These are phyloP conservation scores for Pemphigus obesinymphae DNA, from an alignment of 1,140 invertebrate species.

Conservation along the genomic window DNA sequence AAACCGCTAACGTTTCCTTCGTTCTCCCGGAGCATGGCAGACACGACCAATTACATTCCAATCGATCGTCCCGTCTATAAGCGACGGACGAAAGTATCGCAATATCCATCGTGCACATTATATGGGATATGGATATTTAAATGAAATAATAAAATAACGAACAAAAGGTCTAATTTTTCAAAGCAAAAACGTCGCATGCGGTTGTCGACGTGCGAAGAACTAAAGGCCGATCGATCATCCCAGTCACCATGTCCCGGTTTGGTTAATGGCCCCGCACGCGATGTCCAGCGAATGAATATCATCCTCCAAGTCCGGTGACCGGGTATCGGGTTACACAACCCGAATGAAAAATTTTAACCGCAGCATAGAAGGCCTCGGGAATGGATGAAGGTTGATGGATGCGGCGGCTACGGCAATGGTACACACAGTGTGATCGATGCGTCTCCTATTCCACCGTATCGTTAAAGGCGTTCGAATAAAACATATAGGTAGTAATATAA, in stretches of 20 bases:
- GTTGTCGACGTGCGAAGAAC: no score
- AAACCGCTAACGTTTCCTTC: neutral
- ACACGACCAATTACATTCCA: neutral
- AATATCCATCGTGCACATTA: no score
- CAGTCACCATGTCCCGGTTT: no score
- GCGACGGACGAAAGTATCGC: no score
- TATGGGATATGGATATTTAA: no score
- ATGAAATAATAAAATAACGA: no score
- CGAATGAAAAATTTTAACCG: neutral
- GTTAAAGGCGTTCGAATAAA: neutral
- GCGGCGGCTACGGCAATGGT: neutral
- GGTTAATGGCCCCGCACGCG: neutral
- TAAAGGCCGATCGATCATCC: neutral
- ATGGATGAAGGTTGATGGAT: neutral
- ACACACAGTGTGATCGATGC: slow-evolving; percentile 1
- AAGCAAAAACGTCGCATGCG: no score
- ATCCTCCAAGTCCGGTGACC: neutral
- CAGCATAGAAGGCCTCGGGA: neutral
- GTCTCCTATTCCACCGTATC: neutral
- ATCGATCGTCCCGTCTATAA: neutral
- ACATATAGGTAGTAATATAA: slow-evolving; percentile 1
- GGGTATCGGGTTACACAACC: neutral
- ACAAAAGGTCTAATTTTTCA: no score
- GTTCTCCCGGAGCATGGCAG: neutral
- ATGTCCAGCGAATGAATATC: neutral